Percentiles rank a stretch among this genome's conserved stretches.
Conservation (phyloP, 2,797 vertebrate species). For the Tauraco hartlaubi region DNA sequence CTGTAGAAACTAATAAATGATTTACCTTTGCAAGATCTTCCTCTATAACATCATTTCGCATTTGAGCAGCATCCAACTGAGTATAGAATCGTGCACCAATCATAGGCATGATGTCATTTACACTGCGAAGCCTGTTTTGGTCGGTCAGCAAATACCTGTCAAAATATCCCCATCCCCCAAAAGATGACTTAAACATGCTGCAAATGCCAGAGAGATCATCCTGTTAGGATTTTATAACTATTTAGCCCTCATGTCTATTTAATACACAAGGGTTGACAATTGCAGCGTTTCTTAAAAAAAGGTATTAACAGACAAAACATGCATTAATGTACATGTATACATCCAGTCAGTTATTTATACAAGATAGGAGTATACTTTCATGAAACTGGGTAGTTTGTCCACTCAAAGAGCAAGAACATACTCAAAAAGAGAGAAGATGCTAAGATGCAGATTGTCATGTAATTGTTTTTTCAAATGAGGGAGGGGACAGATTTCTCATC, state of each 20-base stretch:
- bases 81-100: slow-evolving; percentile 99
- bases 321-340: neutral
- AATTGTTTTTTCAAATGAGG: neutral
- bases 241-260: neutral
- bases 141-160: slow-evolving; percentile 96
- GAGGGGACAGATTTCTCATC: neutral
- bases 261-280: neutral
- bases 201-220: neutral
- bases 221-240: neutral
- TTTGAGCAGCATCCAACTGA: slow-evolving; percentile 97
- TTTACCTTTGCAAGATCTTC: slow-evolving; percentile 98
- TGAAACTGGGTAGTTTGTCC: neutral
- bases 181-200: neutral
- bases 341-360: neutral
- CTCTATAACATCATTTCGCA: slow-evolving; percentile 99
- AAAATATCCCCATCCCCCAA: slow-evolving; percentile 49
- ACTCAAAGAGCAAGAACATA: neutral
- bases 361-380: neutral
- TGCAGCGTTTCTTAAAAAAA: neutral
- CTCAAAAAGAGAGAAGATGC: neutral
- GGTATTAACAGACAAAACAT: neutral
- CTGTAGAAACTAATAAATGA: neutral
- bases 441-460: neutral
- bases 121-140: slow-evolving; percentile 96
- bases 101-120: slow-evolving; percentile 99